Evolutionary conservation across 2,888 invertebrate genomes (phyloP).

Genomic region (Kuschelorhynchus macadamiae): DNA sequence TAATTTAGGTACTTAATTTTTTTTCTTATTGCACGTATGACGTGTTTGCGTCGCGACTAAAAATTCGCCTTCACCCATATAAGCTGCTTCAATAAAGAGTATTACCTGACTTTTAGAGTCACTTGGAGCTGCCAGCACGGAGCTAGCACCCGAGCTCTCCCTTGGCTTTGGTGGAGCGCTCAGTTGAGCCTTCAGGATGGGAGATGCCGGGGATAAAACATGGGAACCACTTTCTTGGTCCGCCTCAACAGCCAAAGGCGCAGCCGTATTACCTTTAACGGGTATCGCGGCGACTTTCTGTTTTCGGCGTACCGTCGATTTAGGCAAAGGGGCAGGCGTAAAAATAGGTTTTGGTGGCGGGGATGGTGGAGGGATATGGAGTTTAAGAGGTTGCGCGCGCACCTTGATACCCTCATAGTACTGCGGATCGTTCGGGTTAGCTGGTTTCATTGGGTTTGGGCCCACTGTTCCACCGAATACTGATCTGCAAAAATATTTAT

Average conservation of each 20-base stretch:
- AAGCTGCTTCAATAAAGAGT: constrained; percentile 22
- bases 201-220: constrained; percentile 77
- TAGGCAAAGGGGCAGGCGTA: constrained; percentile 15
- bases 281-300: constrained; percentile 30
- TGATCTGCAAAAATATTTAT: constrained; percentile 72
- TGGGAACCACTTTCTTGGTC: constrained; percentile 33
- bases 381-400: constrained; percentile 74
- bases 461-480: constrained; percentile 89
- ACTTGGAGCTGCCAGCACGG: constrained; percentile 61
- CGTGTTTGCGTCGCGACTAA: neutral
- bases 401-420: constrained; percentile 80
- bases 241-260: constrained; percentile 56
- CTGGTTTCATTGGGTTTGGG: constrained; percentile 79
- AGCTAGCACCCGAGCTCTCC: constrained; percentile 62
- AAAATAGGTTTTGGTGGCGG: constrained; percentile 31
- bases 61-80: constrained; percentile 15
- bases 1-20: too few species aligned
- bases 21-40: too few species aligned
- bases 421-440: constrained; percentile 71
- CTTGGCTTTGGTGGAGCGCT: constrained; percentile 76
- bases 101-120: constrained; percentile 74
- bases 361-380: constrained; percentile 66
- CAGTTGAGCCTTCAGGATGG: constrained; percentile 88
- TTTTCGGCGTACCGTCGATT: constrained; percentile 31
- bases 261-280: constrained; percentile 1